Percentiles rank a stretch among this genome's conserved stretches.
These are phyloP conservation scores for Blastobasis adustella DNA, from an alignment of 2,888 invertebrate genomes.

Conservation along the genomic window DNA sequence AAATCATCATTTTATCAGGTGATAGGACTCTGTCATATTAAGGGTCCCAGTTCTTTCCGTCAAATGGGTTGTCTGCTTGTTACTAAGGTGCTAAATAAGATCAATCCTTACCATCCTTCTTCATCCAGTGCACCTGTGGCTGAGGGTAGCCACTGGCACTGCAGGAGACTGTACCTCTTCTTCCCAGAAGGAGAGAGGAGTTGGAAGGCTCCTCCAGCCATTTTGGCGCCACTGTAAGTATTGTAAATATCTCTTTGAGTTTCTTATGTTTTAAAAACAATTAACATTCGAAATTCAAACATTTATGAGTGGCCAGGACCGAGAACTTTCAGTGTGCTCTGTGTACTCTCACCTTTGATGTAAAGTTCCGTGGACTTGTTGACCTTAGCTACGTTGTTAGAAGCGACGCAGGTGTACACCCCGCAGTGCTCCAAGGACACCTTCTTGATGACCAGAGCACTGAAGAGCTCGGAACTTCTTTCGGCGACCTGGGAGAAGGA, in stretches of 20 bases:
- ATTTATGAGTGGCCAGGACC: too few relatives aligned
- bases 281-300: constrained; percentile 7
- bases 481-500: constrained; percentile 75
- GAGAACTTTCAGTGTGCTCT: too few relatives aligned
- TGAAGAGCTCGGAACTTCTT: constrained; percentile 80
- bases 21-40: too few relatives aligned
- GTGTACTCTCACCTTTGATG: constrained; percentile 76
- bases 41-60: too few relatives aligned
- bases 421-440: constrained; percentile 81
- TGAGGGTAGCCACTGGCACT: constrained; percentile 87
- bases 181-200: constrained; percentile 82
- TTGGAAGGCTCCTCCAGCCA: constrained; percentile 85
- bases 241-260: neutral
- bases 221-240: constrained; percentile 82
- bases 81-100: neutral
- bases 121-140: constrained; percentile 84
- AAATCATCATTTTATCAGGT: neutral
- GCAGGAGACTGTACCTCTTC: constrained; percentile 82
- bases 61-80: too few relatives aligned
- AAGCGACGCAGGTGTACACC: constrained; percentile 82
- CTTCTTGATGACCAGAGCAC: constrained; percentile 81
- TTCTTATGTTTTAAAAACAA: neutral
- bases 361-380: constrained; percentile 81
- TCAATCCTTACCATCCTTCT: constrained; percentile 77
- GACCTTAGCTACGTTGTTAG: constrained; percentile 82